Evolutionary conservation across 2,888 invertebrate species (phyloP).

Genomic region (Strigamia maritima): DNA sequence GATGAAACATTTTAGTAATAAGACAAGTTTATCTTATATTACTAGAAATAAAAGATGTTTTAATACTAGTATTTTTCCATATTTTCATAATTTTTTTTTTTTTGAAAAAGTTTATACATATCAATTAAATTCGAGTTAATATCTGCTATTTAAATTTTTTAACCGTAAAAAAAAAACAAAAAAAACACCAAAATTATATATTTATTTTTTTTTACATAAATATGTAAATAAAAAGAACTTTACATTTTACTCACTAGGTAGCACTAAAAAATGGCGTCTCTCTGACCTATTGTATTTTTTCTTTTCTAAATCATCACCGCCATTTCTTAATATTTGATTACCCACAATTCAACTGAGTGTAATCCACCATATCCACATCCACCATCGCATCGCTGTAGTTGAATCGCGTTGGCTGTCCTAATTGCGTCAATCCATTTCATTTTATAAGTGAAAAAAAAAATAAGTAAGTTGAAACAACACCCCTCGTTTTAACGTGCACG

Average conservation of each 20-base stretch:
- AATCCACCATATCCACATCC: neutral
- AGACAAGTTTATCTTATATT: neutral
- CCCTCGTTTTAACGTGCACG: neutral
- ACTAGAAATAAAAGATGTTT: neutral
- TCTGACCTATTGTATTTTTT: neutral
- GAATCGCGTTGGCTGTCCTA: conserved; percentile 1
- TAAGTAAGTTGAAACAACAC: conserved; percentile 5
- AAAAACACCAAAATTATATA: neutral
- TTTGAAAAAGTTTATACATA: neutral
- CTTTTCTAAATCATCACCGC: neutral
- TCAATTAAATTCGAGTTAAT: no score
- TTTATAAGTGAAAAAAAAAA: neutral
- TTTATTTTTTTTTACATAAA: no score
- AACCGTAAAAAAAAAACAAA: no score
- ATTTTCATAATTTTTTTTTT: neutral
- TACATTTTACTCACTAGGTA: no score
- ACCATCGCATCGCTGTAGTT: neutral
- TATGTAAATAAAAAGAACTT: no score
- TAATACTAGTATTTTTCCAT: neutral
- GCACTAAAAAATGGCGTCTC: neutral
- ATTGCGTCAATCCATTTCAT: neutral
- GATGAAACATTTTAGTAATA: no score
- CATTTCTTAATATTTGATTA: neutral
- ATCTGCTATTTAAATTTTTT: no score
- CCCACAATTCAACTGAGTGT: neutral